A percentile compares a stretch with the other conserved stretches of the same genome.
Conservation (phyloP, 1,140 invertebrate genomes). For the Spodoptera litura region DNA sequence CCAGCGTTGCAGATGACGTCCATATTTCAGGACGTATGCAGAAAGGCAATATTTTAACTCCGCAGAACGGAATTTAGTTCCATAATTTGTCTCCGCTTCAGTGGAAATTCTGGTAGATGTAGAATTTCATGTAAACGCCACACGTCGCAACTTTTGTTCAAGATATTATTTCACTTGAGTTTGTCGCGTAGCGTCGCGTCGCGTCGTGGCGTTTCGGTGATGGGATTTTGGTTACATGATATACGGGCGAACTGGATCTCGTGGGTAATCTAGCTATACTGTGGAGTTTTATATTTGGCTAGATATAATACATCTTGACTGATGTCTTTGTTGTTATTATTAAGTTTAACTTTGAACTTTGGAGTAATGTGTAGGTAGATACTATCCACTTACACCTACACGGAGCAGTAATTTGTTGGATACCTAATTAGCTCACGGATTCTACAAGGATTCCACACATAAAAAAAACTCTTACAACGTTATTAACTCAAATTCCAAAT, state of each 20-base stretch:
- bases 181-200: not conserved
- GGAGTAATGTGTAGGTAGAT: no score
- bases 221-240: constrained; percentile 23
- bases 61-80: constrained; percentile 42
- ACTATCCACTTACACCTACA: no score
- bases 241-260: not conserved
- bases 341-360: no score
- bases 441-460: no score
- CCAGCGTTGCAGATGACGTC: constrained; percentile 34
- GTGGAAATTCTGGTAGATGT: constrained; percentile 34
- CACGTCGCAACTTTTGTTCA: constrained; percentile 21
- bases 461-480: no score
- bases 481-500: no score
- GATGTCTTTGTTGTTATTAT: no score
- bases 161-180: constrained; percentile 24
- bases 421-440: no score
- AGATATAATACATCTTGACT: no score
- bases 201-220: not conserved
- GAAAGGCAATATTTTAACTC: constrained; percentile 51
- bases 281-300: no score
- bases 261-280: not conserved
- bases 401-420: no score
- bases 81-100: constrained; percentile 50
- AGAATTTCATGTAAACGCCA: constrained; percentile 27
- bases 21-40: constrained; percentile 50